phyloP scores from a whole-genome alignment of 2,888 invertebrate species.

The Lamellibrachia columna region DNA sequence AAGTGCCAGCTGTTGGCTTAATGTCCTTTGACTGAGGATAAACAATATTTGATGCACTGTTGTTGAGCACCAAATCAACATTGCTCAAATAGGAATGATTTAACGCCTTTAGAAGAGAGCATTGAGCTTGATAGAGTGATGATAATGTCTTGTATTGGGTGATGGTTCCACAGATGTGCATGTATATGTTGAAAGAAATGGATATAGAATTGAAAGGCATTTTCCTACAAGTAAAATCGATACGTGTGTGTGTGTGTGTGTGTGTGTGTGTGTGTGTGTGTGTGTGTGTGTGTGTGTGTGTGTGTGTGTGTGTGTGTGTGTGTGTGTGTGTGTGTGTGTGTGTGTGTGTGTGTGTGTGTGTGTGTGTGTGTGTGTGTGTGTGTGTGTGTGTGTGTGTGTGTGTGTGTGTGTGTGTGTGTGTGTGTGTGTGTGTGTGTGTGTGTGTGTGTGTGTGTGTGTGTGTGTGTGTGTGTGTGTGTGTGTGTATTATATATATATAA shows the following conservation, averaged over 20 bases:
- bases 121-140: background rate
- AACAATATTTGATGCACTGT: background rate
- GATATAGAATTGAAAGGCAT: background rate
- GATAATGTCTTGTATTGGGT: background rate
- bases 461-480: too few species aligned
- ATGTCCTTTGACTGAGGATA: background rate
- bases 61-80: constrained; percentile 3
- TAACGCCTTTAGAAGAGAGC: background rate
- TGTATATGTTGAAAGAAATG: background rate
- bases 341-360: background rate
- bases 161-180: background rate
- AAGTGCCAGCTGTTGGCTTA: background rate
- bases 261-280: too few species aligned
- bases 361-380: too few species aligned
- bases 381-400: too few species aligned
- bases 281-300: too few species aligned
- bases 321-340: too few species aligned
- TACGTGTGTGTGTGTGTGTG: background rate
- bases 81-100: constrained; percentile 16
- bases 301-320: too few species aligned
- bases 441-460: too few species aligned
- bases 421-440: background rate
- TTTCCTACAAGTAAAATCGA: background rate
- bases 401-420: background rate
- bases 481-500: background rate